Base-by-base conservation (phyloP, 2,113 vertebrate species). In the Neopipo cinnamomea region DNA sequence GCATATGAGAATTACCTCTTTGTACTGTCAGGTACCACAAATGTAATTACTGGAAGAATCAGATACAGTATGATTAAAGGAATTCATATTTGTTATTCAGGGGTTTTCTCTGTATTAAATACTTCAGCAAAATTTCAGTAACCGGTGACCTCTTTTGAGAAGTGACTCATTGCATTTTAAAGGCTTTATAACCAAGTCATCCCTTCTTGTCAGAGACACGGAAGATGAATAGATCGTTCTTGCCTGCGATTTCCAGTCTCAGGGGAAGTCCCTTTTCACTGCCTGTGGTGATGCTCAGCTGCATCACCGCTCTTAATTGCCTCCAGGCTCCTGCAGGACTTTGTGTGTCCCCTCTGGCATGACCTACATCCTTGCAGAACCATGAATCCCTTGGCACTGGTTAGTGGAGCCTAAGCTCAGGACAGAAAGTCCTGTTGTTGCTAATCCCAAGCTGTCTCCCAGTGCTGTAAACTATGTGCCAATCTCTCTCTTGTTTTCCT, bases 261-360 rank as follows among this genome's bases (percentile, higher is more conserved):
- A 5, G 42, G 87, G 85, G 87, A 96, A 73, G 84, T 44, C 87
- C 74, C 49, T 95, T 85, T 92, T 65, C 53, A 24, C 62, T 93
- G 91, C 80, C 89, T 46, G 49, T 93, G 77, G 85, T 84, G 91
- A 72, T 81, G 88, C 86, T 95, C 76, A 70, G 79, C 83, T 93
- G 83, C 85, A 84, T 84, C 91, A 65, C 61, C 0, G 4, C 83
- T 84, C 94, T 86, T 93, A 94, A 94, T 93, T 91, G 88, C 96
- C 92, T 92, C 53, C 44, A 56, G 96, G 95, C 80, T 88, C 76
- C 96, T 97, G 79, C 88, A 96, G 90, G 93, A 91, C 83, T 72
- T 72, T 17, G 39, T 33, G 39, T 84, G 88, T 94, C 92, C 92
- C 91, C 80, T 94, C 92, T 93, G 95, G 93, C 88, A 72, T 92